Evolutionary conservation across 2,888 invertebrate genomes (phyloP).

Genomic region (Torymus auratus): DNA sequence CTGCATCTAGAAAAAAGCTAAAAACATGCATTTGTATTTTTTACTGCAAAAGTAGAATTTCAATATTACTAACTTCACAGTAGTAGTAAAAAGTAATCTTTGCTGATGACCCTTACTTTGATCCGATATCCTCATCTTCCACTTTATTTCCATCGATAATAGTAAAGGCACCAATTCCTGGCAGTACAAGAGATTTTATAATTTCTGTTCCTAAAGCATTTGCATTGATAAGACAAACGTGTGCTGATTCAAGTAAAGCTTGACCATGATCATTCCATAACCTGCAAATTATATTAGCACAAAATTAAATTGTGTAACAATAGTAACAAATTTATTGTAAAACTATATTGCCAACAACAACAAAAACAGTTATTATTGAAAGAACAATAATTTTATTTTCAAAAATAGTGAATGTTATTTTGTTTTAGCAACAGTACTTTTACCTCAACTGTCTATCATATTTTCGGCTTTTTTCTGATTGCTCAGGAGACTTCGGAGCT

Average conservation of each 20-base stretch:
- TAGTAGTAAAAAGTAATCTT: conserved; percentile 19
- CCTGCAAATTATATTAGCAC: conserved; percentile 77
- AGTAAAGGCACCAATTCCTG: conserved; percentile 94
- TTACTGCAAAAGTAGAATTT: background rate
- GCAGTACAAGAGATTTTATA: conserved; percentile 94
- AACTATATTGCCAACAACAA: background rate
- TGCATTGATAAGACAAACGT: conserved; percentile 95
- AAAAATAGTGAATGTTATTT: background rate
- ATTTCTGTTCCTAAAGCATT: conserved; percentile 96
- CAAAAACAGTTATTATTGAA: too few relatives aligned
- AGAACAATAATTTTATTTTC: background rate
- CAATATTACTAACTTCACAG: background rate
- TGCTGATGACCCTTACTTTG: conserved; percentile 82
- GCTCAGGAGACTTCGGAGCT: conserved; percentile 85
- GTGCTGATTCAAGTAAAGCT: conserved; percentile 89
- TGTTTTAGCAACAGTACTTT: background rate
- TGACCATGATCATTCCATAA: conserved; percentile 99
- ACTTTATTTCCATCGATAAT: conserved; percentile 94
- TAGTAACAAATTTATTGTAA: background rate
- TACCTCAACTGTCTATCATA: conserved; percentile 87
- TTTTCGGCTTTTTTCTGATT: conserved; percentile 86
- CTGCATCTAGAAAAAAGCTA: conserved; percentile 93
- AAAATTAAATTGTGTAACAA: background rate
- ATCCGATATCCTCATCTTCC: conserved; percentile 93
- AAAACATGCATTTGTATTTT: conserved; percentile 43